Evolutionary conservation across 2,797 vertebrate genomes (phyloP).

Genomic region (Dicrostonyx torquatus): DNA sequence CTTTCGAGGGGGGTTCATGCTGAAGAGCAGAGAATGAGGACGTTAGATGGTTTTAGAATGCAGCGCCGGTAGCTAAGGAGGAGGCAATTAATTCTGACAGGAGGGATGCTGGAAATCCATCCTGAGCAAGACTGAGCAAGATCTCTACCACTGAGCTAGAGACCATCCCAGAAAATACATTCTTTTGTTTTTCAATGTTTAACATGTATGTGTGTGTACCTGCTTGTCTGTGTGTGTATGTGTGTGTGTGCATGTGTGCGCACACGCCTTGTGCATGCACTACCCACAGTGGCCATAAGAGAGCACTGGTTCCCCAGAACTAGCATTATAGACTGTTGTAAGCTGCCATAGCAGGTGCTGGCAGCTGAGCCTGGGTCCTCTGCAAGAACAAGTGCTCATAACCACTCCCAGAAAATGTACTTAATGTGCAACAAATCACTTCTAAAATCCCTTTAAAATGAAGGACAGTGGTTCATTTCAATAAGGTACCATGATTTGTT

Average conservation of each 20-base stretch:
- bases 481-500: neutral
- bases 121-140: neutral
- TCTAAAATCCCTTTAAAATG: neutral
- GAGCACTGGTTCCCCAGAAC: neutral
- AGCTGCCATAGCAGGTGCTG: neutral
- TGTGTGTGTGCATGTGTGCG: too few relatives aligned
- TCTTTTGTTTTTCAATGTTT: neutral
- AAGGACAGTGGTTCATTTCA: neutral
- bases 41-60: neutral
- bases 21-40: neutral
- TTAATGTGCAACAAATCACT: neutral
- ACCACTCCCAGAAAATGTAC: neutral
- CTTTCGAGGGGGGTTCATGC: neutral
- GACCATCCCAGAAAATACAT: neutral
- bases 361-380: neutral
- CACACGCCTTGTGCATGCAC: neutral
- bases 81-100: neutral
- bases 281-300: neutral
- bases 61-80: too few relatives aligned
- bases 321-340: neutral
- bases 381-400: neutral
- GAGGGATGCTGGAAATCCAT: too few relatives aligned
- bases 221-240: neutral
- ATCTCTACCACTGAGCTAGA: neutral
- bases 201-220: neutral